These are phyloP conservation scores for Ips nitidus DNA, from an alignment of 1,140 invertebrate genomes.

Conservation along the genomic window DNA sequence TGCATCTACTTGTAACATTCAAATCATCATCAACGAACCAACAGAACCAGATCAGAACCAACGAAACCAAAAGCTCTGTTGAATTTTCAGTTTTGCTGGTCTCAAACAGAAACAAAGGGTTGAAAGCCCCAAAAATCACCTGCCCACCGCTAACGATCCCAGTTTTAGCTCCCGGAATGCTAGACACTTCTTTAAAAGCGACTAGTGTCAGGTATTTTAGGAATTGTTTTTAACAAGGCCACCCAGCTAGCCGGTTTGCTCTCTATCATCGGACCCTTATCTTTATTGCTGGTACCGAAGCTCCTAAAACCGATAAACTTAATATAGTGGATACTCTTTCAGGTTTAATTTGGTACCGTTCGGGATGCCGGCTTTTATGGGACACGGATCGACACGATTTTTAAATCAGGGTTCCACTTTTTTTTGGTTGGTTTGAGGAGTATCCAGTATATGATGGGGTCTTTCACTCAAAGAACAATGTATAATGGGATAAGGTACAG, in stretches of 20 bases:
- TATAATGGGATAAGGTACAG: too few species aligned
- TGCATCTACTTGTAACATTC: too few species aligned
- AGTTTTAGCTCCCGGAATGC: constrained; percentile 31
- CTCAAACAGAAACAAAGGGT: not conserved
- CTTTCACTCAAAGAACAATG: too few species aligned
- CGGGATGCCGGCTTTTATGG: constrained; percentile 33
- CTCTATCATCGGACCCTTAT: constrained; percentile 29
- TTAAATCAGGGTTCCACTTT: constrained; percentile 13
- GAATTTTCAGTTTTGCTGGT: too few species aligned
- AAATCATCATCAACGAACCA: too few species aligned
- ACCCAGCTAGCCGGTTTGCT: constrained; percentile 25
- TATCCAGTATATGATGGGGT: too few species aligned
- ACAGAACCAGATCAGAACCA: too few species aligned
- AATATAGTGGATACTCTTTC: constrained; percentile 36
- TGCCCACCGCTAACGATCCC: constrained; percentile 13
- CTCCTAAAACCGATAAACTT: constrained; percentile 39
- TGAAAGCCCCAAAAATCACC: constrained; percentile 28
- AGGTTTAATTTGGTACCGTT: constrained; percentile 34
- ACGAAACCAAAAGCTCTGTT: too few species aligned
- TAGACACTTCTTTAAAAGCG: constrained; percentile 30
- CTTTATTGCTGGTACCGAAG: constrained; percentile 38
- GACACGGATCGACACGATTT: constrained; percentile 27
- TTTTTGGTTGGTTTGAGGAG: too few species aligned
- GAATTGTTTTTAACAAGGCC: constrained; percentile 37
- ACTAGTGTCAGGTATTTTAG: constrained; percentile 38